phyloP scores from a whole-genome alignment of 2,888 invertebrate genomes.

The Argyra leucocephala region DNA sequence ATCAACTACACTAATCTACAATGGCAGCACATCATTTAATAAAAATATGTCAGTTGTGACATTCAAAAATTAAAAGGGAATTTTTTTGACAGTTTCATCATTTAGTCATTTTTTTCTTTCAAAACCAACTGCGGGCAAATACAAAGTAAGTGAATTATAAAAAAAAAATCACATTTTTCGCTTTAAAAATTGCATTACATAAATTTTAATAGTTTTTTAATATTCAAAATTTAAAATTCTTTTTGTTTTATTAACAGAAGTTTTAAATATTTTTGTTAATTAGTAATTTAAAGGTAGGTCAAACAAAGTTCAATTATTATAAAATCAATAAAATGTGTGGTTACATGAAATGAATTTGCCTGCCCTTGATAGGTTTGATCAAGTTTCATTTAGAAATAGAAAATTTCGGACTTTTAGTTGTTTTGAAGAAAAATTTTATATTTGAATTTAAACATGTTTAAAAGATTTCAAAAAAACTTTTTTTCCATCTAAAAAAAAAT shows the following conservation, averaged over 20 bases:
- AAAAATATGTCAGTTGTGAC: too few relatives aligned
- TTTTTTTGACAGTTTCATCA: not conserved
- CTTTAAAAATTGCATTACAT: not conserved
- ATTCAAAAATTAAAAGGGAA: not conserved
- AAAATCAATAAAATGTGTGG: not conserved
- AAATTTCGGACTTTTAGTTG: too few relatives aligned
- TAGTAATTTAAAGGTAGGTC: too few relatives aligned
- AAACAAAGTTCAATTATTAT: not conserved
- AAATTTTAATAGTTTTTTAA: not conserved
- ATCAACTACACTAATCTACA: not conserved
- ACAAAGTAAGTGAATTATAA: not conserved
- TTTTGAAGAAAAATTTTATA: too few relatives aligned
- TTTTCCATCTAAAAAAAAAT: too few relatives aligned
- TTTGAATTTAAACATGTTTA: too few relatives aligned
- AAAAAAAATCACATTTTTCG: not conserved
- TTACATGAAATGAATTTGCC: too few relatives aligned
- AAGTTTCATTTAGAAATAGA: too few relatives aligned
- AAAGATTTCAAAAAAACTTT: too few relatives aligned
- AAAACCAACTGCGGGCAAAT: not conserved
- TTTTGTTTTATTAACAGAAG: not conserved
- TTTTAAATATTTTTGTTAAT: not conserved
- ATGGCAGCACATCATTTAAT: not conserved
- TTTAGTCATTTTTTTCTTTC: slow-evolving; percentile 6
- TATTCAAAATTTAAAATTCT: not conserved
- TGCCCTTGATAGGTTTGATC: too few relatives aligned